These are phyloP conservation scores for Amiota communis DNA, from an alignment of 2,888 invertebrate genomes.

Conservation along the genomic window DNA sequence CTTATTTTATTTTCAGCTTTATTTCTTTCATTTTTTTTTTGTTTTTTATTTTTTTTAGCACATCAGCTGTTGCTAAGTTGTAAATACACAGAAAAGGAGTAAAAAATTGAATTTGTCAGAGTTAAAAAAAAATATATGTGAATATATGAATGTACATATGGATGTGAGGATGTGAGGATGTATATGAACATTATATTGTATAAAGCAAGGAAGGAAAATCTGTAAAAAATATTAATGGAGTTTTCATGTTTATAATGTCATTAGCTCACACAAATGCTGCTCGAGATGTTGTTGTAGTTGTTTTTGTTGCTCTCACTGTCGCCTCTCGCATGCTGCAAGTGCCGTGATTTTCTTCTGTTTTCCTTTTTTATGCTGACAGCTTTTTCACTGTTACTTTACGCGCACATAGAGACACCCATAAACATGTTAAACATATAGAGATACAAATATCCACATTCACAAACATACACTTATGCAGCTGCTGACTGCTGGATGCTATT, in stretches of 20 bases:
- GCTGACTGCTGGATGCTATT: too few species aligned
- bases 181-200: not conserved
- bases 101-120: slow-evolving; percentile 34
- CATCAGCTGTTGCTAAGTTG: slow-evolving; percentile 32
- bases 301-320: slow-evolving; percentile 22
- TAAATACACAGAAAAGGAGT: slow-evolving; percentile 37
- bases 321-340: not conserved
- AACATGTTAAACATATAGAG: slow-evolving; percentile 53
- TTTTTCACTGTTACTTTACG: slow-evolving; percentile 45
- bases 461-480: slow-evolving; percentile 36
- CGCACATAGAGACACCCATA: slow-evolving; percentile 58
- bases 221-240: slow-evolving; percentile 65
- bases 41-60: not conserved
- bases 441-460: slow-evolving; percentile 40
- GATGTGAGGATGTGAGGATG: too few species aligned
- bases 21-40: slow-evolving; percentile 42
- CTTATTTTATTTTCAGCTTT: slow-evolving; percentile 26
- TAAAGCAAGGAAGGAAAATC: slow-evolving; percentile 3
- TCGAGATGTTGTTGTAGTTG: slow-evolving; percentile 51
- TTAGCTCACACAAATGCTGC: slow-evolving; percentile 62
- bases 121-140: too few species aligned
- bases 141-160: too few species aligned
- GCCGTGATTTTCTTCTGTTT: slow-evolving; percentile 22
- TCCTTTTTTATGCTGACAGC: slow-evolving; percentile 21
- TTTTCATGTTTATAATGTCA: slow-evolving; percentile 70